Evolutionary conservation across 2,888 invertebrate species (phyloP).

Genomic region (Sipunculus nudus): DNA sequence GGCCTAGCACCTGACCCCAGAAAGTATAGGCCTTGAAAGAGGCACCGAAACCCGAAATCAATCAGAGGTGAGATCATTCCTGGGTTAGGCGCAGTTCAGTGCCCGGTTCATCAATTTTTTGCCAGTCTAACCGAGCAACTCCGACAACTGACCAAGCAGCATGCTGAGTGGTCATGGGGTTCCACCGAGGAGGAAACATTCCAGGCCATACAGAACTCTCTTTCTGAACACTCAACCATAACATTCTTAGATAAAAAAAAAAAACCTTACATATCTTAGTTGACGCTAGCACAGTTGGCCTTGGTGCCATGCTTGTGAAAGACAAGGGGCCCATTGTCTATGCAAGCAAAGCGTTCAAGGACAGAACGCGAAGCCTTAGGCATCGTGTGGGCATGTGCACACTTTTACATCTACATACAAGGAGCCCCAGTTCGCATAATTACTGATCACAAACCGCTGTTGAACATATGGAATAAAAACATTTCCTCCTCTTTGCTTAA

Average conservation of each 20-base stretch:
- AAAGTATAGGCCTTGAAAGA: slow-evolving; percentile 39
- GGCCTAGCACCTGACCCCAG: slow-evolving; percentile 29
- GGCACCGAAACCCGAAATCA: slow-evolving; percentile 32
- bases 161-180: slow-evolving; percentile 36
- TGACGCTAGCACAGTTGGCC: slow-evolving; percentile 41
- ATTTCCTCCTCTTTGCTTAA: slow-evolving; percentile 37
- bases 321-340: background rate
- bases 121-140: slow-evolving; percentile 39
- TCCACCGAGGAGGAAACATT: slow-evolving; percentile 31
- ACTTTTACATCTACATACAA: slow-evolving; percentile 2
- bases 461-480: slow-evolving; percentile 12
- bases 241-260: slow-evolving; percentile 34
- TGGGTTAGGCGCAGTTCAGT: slow-evolving; percentile 42
- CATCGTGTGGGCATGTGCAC: slow-evolving; percentile 8
- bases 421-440: slow-evolving; percentile 4
- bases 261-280: slow-evolving; percentile 27
- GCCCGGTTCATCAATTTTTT: slow-evolving; percentile 41
- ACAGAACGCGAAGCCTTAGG: slow-evolving; percentile 11
- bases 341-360: background rate
- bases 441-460: slow-evolving; percentile 14
- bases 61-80: slow-evolving; percentile 37
- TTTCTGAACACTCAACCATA: slow-evolving; percentile 15
- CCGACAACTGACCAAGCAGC: slow-evolving; percentile 35
- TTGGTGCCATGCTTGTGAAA: slow-evolving; percentile 41
- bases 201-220: slow-evolving; percentile 10